Conservation (phyloP, 2,888 invertebrate species). For the Drosophila anomalata region DNA sequence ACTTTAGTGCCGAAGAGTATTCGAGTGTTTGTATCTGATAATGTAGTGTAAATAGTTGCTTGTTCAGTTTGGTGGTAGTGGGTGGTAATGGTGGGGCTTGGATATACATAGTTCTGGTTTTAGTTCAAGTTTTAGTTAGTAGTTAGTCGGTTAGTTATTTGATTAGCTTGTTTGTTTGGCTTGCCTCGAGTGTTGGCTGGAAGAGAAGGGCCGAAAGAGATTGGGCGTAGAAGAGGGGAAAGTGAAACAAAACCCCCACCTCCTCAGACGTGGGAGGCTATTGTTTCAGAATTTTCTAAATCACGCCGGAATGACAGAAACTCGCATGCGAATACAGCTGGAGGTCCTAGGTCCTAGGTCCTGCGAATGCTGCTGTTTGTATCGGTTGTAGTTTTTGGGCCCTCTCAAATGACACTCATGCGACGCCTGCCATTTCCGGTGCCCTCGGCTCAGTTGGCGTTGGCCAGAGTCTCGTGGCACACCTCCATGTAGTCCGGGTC, state of each 20-base stretch:
- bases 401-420: conserved; percentile 76
- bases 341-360: conserved; percentile 4
- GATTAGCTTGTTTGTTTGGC: conserved; percentile 40
- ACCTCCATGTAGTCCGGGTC: conserved; percentile 99
- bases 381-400: conserved; percentile 41
- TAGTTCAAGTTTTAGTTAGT: conserved; percentile 8
- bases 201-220: conserved; percentile 42
- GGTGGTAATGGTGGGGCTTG: conserved; percentile 44
- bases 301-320: conserved; percentile 59
- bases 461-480: conserved; percentile 92
- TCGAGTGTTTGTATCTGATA: conserved; percentile 43
- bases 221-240: conserved; percentile 10
- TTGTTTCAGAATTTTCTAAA: conserved; percentile 52
- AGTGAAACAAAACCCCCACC: conserved; percentile 16
- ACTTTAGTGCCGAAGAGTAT: conserved; percentile 46
- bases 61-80: conserved; percentile 42
- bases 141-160: conserved; percentile 44
- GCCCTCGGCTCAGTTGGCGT: conserved; percentile 84
- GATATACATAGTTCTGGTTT: conserved; percentile 12
- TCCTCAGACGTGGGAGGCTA: conserved; percentile 37
- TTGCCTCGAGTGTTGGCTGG: conserved; percentile 46
- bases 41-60: conserved; percentile 64
- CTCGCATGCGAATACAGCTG: conserved; percentile 59
- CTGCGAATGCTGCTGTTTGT: conserved; percentile 37
- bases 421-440: conserved; percentile 77